Evolutionary conservation across 2,888 invertebrate species (phyloP).

Genomic region (Acleris emargana): DNA sequence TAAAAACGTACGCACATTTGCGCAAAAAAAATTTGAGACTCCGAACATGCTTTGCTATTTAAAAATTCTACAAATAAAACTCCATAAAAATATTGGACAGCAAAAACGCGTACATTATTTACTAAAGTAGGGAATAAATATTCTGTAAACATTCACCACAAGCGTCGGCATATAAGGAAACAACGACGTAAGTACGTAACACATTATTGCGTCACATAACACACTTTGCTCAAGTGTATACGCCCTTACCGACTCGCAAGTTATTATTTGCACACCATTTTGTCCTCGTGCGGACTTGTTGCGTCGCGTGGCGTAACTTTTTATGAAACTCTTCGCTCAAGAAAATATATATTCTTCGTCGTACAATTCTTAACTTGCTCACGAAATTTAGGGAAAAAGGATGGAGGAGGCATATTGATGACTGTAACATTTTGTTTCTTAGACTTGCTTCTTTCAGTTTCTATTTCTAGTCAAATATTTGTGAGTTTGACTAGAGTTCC

Average conservation of each 20-base stretch:
- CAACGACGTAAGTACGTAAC: neutral
- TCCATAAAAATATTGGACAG: no score
- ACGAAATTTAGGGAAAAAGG: neutral
- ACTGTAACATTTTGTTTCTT: neutral
- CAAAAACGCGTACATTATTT: no score
- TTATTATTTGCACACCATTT: constrained; percentile 28
- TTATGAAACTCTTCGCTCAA: constrained; percentile 20
- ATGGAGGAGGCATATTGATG: neutral
- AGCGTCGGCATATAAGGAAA: constrained; percentile 1
- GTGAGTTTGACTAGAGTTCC: no score
- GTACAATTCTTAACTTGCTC: constrained; percentile 8
- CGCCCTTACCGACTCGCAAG: constrained; percentile 14
- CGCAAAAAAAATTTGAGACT: no score
- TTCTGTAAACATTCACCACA: neutral
- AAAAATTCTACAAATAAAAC: no score
- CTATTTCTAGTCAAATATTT: no score
- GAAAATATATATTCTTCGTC: constrained; percentile 17
- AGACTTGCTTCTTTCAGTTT: neutral
- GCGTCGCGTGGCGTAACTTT: constrained; percentile 16
- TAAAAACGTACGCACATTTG: no score
- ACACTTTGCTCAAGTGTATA: neutral
- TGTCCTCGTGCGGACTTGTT: constrained; percentile 26
- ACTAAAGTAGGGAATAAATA: no score
- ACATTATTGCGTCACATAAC: constrained; percentile 14
- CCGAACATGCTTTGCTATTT: no score